Conservation (phyloP, 2,797 vertebrate species). For the Chromobotia macracanthus region DNA sequence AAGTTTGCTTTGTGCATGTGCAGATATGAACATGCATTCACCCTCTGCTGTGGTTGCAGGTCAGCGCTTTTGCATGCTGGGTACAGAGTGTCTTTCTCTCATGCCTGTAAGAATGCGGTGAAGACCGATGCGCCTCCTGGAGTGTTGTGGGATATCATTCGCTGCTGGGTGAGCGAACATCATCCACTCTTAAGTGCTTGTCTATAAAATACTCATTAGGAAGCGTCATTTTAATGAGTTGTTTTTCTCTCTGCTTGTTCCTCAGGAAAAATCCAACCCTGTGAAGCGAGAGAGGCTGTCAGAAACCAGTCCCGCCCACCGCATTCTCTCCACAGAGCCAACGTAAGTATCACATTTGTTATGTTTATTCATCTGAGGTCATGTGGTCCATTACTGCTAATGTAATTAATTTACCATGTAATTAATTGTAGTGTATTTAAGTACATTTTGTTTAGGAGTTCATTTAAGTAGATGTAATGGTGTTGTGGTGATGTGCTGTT, state of each 20-base stretch:
- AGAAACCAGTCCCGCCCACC: constrained; percentile 82
- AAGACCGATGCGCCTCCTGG: constrained; percentile 85
- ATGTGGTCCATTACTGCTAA: too few relatives aligned
- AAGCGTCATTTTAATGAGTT: neutral
- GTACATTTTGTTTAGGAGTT: too few relatives aligned
- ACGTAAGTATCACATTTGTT: constrained; percentile 66
- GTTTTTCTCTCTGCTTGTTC: neutral
- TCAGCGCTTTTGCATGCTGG: constrained; percentile 89
- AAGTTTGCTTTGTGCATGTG: too few relatives aligned
- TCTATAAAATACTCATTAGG: neutral
- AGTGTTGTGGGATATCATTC: constrained; percentile 90
- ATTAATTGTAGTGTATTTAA: too few relatives aligned
- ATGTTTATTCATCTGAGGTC: too few relatives aligned
- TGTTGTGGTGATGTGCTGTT: too few relatives aligned
- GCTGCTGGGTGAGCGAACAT: constrained; percentile 84
- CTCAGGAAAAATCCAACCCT: constrained; percentile 83
- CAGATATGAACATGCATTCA: neutral
- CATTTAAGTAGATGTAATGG: too few relatives aligned
- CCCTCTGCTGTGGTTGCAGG: constrained; percentile 66
- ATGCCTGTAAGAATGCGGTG: constrained; percentile 88
- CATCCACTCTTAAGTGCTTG: neutral
- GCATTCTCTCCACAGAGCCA: constrained; percentile 84
- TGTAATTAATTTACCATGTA: too few relatives aligned
- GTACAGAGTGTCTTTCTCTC: constrained; percentile 87
- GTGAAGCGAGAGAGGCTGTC: constrained; percentile 88